These are phyloP conservation scores for Leptodactylus fuscus DNA, from an alignment of 2,113 vertebrate genomes.

Conservation along the genomic window DNA sequence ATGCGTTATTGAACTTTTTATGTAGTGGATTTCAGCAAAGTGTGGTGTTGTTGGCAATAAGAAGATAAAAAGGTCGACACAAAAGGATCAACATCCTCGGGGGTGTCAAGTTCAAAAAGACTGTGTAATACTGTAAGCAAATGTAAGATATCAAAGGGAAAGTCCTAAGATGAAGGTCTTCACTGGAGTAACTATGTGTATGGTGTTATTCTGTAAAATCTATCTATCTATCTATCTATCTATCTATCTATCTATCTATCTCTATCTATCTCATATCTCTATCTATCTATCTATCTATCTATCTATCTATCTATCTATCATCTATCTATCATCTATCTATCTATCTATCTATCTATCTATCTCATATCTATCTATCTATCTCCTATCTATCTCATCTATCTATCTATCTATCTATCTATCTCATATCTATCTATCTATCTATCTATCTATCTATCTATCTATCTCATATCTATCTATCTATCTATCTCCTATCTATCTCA, in stretches of 20 bases:
- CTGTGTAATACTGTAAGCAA: neutral
- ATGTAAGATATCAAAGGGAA: neutral
- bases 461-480: no score
- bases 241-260: no score
- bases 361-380: neutral
- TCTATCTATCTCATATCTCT: neutral
- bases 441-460: no score
- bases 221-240: no score
- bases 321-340: neutral
- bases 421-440: no score
- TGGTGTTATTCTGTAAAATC: no score
- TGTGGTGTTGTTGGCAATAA: neutral
- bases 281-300: neutral
- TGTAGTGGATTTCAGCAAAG: neutral
- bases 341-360: neutral
- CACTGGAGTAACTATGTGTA: neutral
- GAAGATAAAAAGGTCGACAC: no score
- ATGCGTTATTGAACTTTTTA: neutral
- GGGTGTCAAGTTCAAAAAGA: neutral
- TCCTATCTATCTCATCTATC: neutral
- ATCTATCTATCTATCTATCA: neutral
- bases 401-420: no score
- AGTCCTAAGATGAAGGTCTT: neutral
- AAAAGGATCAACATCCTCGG: no score
- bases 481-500: no score